phyloP scores from a whole-genome alignment of 2,888 invertebrate species.

The Apomyelois bistriatella region DNA sequence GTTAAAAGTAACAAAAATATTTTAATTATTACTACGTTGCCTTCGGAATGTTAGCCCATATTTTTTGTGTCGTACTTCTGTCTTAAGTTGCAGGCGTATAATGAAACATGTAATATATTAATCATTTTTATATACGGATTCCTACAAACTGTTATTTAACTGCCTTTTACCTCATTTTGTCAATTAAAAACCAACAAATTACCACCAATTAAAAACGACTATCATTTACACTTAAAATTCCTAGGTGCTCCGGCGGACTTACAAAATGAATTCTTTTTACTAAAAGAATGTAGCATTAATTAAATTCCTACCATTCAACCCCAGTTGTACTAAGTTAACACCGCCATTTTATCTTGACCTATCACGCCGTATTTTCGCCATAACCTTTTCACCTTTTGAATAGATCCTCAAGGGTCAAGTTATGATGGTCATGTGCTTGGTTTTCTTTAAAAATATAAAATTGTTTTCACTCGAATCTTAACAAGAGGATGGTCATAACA shows the following conservation, averaged over 20 bases:
- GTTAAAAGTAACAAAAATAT: too few relatives aligned
- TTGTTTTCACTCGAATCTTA: conserved; percentile 43
- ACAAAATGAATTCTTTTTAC: conserved; percentile 41
- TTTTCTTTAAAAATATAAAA: conserved; percentile 48
- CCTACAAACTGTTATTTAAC: neutral
- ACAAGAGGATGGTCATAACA: conserved; percentile 39
- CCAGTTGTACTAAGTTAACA: conserved; percentile 21
- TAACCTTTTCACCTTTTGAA: conserved; percentile 28
- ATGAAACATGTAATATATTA: too few relatives aligned
- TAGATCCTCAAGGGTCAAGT: conserved; percentile 31
- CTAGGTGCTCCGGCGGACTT: conserved; percentile 34
- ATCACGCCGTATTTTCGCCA: conserved; percentile 28
- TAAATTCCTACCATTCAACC: conserved; percentile 48
- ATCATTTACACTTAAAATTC: conserved; percentile 44
- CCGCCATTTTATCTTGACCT: conserved; percentile 36
- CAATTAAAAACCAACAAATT: neutral
- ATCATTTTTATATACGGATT: too few relatives aligned
- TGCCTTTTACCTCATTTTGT: neutral
- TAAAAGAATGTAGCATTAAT: conserved; percentile 58
- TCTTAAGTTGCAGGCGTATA: too few relatives aligned
- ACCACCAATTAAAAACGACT: conserved; percentile 30
- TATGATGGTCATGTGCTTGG: conserved; percentile 24
- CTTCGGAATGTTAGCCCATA: too few relatives aligned
- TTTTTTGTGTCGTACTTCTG: too few relatives aligned
- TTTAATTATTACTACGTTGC: too few relatives aligned